These are phyloP conservation scores for Drosophila sordidapex DNA, from an alignment of 2,888 invertebrate species.

Conservation along the genomic window DNA sequence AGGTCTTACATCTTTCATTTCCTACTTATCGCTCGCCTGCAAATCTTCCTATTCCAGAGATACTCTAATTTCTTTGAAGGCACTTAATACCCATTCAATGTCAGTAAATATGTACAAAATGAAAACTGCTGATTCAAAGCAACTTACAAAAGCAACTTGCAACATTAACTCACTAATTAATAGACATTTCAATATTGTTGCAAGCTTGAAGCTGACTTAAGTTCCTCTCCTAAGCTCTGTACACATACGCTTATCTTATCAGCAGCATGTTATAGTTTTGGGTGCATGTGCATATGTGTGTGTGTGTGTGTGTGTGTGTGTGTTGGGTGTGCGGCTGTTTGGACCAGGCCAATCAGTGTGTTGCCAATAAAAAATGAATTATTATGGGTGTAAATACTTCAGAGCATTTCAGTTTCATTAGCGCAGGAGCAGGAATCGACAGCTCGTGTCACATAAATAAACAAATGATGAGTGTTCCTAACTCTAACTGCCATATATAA, in stretches of 20 bases:
- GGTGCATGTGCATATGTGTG: neutral
- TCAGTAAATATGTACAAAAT: neutral
- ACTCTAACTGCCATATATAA: neutral
- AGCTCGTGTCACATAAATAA: constrained; percentile 21
- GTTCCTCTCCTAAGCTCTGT: neutral
- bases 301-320: neutral
- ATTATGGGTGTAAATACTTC: constrained; percentile 26
- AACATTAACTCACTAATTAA: neutral
- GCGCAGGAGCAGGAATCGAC: constrained; percentile 16
- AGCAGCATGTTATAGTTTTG: neutral
- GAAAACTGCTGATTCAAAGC: neutral
- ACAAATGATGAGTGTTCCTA: constrained; percentile 36
- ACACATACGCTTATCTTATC: neutral
- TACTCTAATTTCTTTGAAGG: neutral
- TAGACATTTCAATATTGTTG: neutral
- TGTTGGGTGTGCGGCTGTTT: neutral
- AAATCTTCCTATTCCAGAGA: neutral
- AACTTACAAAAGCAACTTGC: neutral
- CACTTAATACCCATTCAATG: neutral
- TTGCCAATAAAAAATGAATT: constrained; percentile 30
- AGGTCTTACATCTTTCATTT: neutral
- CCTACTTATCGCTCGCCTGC: neutral
- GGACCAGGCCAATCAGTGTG: constrained; percentile 13
- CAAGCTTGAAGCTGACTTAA: neutral
- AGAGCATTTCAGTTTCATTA: constrained; percentile 43